Conservation (phyloP, 2,797 vertebrate species). For the Acomys russatus region DNA sequence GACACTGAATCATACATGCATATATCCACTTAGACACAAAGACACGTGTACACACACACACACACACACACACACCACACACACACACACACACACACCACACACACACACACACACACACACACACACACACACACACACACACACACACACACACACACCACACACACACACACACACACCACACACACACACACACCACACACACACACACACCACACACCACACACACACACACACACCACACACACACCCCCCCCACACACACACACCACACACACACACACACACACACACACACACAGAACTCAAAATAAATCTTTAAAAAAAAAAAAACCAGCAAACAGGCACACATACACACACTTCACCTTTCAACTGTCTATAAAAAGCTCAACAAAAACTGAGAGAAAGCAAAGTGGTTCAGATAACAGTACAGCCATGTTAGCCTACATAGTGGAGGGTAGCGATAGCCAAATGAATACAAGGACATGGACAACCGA, state of each 20-base stretch:
- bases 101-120: neutral
- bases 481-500: conserved; percentile 35
- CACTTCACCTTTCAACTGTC: neutral
- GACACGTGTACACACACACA: neutral
- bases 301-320: neutral
- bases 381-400: conserved; percentile 56
- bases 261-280: neutral
- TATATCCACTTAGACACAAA: neutral
- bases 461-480: neutral
- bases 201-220: neutral
- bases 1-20: neutral
- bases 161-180: neutral
- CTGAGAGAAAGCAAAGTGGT: conserved; percentile 34
- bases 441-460: neutral
- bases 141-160: neutral
- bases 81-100: neutral
- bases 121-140: neutral
- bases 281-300: neutral
- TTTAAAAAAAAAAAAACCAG: neutral
- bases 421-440: neutral
- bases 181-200: neutral
- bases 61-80: neutral
- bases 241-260: too few relatives aligned
- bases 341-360: neutral
- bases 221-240: neutral